Conservation (phyloP, 2,113 vertebrate species). For the Gnathonemus echidnorhynchus region DNA sequence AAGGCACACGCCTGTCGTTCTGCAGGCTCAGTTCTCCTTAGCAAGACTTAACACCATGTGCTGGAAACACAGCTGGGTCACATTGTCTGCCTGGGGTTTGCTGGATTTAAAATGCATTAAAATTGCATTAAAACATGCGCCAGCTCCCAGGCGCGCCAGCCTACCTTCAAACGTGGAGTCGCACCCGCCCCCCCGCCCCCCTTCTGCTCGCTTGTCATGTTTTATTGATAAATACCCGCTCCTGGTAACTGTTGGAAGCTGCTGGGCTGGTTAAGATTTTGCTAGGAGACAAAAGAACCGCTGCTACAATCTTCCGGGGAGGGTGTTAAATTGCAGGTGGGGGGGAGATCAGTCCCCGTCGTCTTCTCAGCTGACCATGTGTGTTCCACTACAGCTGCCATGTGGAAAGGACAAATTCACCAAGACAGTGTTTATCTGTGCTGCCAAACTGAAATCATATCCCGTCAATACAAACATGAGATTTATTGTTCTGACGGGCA, state of each 20-base stretch:
- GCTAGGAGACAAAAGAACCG: neutral
- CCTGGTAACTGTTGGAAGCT: conserved; percentile 21
- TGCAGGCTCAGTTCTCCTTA: neutral
- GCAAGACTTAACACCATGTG: neutral
- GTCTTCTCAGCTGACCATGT: conserved; percentile 21
- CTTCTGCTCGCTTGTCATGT: neutral
- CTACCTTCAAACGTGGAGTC: neutral
- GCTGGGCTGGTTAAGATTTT: conserved; percentile 14
- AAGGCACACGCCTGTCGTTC: neutral
- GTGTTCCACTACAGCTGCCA: neutral
- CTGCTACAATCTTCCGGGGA: conserved; percentile 21
- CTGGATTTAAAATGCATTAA: conserved; percentile 11
- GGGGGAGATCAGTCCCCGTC: conserved; percentile 2
- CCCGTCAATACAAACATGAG: neutral
- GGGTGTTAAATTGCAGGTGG: conserved; percentile 22
- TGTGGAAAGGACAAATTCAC: neutral
- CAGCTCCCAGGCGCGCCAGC: neutral
- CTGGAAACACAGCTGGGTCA: neutral
- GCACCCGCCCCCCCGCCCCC: too few relatives aligned
- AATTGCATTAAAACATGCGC: conserved; percentile 5
- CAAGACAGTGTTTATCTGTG: neutral
- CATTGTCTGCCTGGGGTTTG: neutral
- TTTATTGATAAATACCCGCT: conserved; percentile 23
- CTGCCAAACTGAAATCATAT: neutral
- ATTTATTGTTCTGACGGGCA: neutral